Conservation (phyloP, 1,140 invertebrate species). For the Zaprionus davidi region DNA sequence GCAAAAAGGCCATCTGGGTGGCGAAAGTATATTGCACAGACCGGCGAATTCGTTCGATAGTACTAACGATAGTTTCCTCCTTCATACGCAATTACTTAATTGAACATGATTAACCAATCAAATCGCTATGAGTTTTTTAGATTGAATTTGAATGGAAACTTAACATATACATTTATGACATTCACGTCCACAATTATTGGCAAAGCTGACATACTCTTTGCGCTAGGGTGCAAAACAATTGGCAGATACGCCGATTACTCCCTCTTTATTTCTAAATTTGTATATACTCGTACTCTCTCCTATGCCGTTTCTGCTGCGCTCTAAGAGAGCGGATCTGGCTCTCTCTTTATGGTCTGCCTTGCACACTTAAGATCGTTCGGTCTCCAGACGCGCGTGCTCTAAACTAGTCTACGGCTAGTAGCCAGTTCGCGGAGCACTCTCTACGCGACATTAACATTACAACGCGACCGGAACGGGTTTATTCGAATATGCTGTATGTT, state of each 20-base stretch:
- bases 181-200: not conserved
- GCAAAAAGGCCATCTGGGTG: not conserved
- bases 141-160: not conserved
- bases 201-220: not conserved
- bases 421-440: slow-evolving; percentile 59
- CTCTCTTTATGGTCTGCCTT: not conserved
- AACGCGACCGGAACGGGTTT: slow-evolving; percentile 61
- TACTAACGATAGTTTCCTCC: not conserved
- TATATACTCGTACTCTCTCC: not conserved
- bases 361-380: not conserved
- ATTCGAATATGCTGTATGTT: slow-evolving; percentile 16
- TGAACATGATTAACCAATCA: not conserved
- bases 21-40: not conserved
- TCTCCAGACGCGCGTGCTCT: not conserved
- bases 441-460: slow-evolving; percentile 32
- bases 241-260: not conserved
- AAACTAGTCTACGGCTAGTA: slow-evolving; percentile 26
- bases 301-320: not conserved
- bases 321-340: not conserved
- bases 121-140: not conserved
- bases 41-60: not conserved
- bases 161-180: not conserved
- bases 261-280: slow-evolving; percentile 10
- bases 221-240: not conserved
- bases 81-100: not conserved